Evolutionary conservation across 2,888 invertebrate species (phyloP).

Genomic region (Aphodius sticticus): DNA sequence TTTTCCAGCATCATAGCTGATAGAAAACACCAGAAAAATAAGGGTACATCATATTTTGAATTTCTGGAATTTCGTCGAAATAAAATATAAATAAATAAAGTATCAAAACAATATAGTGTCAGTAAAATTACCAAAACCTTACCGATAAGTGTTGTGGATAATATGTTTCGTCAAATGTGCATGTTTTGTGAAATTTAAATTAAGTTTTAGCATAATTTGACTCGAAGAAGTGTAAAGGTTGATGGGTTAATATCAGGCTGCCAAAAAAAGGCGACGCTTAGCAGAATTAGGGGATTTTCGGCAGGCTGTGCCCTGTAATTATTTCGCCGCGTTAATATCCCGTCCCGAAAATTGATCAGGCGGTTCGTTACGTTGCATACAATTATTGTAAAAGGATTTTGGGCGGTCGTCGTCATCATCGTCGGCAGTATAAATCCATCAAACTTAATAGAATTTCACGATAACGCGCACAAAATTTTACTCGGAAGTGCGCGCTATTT

Average conservation of each 20-base stretch:
- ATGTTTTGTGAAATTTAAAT: background rate
- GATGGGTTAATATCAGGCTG: background rate
- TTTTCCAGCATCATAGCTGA: too few relatives aligned
- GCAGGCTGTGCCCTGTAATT: constrained; percentile 30
- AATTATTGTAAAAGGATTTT: constrained; percentile 4
- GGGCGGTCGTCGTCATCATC: constrained; percentile 20
- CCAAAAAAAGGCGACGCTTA: constrained; percentile 17
- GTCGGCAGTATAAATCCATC: constrained; percentile 30
- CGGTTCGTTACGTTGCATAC: background rate
- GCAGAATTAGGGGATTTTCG: constrained; percentile 31
- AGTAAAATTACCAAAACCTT: too few relatives aligned
- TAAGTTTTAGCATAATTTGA: background rate
- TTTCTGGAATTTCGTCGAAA: too few relatives aligned
- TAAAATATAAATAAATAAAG: too few relatives aligned
- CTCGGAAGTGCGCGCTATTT: background rate
- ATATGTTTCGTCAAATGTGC: background rate
- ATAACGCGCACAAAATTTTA: background rate
- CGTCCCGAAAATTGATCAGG: constrained; percentile 16
- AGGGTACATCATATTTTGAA: too few relatives aligned
- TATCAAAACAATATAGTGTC: too few relatives aligned
- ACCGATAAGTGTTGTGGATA: too few relatives aligned
- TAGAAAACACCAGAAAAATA: too few relatives aligned
- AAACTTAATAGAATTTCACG: constrained; percentile 27
- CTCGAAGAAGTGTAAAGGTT: background rate
- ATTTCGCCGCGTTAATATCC: constrained; percentile 30